Conservation (phyloP, 2,113 vertebrate genomes). For the Equus przewalskii region DNA sequence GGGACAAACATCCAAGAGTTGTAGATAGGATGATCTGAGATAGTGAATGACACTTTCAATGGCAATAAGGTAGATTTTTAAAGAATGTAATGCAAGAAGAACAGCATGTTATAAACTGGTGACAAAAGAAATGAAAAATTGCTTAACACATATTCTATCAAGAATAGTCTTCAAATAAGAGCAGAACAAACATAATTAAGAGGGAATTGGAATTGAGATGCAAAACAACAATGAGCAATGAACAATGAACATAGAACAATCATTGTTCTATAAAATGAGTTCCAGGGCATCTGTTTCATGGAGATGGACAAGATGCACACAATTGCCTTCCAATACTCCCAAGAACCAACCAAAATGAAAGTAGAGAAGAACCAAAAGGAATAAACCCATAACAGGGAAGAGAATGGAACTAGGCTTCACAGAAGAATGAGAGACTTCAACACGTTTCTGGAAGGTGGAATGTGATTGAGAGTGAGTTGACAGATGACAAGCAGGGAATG, state of each 20-base stretch:
- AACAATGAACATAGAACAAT: background rate
- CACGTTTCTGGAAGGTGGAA: background rate
- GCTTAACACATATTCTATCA: background rate
- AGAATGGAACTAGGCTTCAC: background rate
- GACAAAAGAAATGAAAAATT: conserved; percentile 33
- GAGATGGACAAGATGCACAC: background rate
- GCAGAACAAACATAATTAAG: background rate
- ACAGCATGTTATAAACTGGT: conserved; percentile 33
- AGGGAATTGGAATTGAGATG: background rate
- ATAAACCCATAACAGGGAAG: background rate
- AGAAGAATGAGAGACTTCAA: background rate
- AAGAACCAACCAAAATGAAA: background rate
- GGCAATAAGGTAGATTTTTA: background rate
- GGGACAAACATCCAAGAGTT: background rate
- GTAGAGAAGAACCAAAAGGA: background rate
- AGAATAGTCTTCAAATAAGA: conserved; percentile 4
- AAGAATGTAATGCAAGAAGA: background rate
- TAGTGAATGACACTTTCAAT: background rate
- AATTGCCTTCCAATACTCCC: background rate
- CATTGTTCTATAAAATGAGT: background rate
- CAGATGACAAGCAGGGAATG: background rate
- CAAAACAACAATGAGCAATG: background rate
- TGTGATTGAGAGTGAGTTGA: background rate
- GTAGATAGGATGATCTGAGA: background rate
- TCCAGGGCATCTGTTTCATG: background rate